These are phyloP conservation scores for Oenanthe oenanthe DNA, from an alignment of 2,113 vertebrate genomes.

Conservation along the genomic window DNA sequence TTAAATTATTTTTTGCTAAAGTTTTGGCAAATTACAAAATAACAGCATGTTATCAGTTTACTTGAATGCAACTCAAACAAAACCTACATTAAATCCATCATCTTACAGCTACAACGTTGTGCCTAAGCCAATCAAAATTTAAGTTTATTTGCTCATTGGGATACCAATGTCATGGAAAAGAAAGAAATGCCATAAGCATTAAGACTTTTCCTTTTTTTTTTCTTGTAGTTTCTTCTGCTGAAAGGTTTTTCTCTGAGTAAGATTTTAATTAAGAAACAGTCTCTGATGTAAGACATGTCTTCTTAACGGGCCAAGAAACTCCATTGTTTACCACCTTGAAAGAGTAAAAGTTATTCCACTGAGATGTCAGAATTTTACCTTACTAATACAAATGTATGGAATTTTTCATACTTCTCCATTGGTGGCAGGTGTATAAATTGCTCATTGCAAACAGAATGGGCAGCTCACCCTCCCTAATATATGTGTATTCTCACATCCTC, in stretches of 20 bases:
- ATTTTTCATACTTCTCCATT: background rate
- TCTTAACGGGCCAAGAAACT: background rate
- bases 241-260: background rate
- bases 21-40: background rate
- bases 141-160: background rate
- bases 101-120: background rate
- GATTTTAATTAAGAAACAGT: background rate
- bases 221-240: background rate
- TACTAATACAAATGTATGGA: background rate
- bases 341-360: background rate
- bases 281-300: fast-evolving
- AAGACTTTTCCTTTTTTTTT: background rate
- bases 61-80: background rate
- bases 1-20: background rate
- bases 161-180: background rate
- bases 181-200: background rate
- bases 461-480: background rate
- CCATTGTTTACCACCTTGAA: background rate
- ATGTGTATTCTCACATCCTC: background rate
- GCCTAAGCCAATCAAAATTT: background rate
- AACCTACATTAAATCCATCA: background rate
- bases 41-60: background rate
- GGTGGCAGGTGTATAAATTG: background rate
- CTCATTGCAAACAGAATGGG: background rate
- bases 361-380: background rate